Conservation (phyloP, 2,113 vertebrate species). For the Chitala chitala region DNA sequence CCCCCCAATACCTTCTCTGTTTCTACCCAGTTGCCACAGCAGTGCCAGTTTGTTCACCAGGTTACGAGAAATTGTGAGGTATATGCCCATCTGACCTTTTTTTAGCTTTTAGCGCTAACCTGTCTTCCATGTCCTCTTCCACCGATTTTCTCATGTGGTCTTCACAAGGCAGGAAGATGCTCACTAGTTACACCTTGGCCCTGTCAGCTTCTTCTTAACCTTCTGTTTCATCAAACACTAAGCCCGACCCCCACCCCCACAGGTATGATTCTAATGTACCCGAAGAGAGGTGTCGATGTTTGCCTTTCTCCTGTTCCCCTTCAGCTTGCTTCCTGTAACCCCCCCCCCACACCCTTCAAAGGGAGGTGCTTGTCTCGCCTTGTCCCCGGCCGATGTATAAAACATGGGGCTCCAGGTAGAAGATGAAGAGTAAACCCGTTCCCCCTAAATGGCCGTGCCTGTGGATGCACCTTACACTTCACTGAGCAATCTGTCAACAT, state of each 20-base stretch:
- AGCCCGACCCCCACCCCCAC: neutral
- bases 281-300: neutral
- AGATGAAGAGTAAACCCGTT: slow-evolving; percentile 99
- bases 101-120: slow-evolving; percentile 40
- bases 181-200: neutral
- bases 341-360: slow-evolving; percentile 40
- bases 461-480: slow-evolving; percentile 99
- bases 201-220: too few relatives aligned
- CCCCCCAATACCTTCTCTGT: too few relatives aligned
- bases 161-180: neutral
- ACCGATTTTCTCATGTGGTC: neutral
- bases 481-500: slow-evolving; percentile 99
- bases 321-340: slow-evolving; percentile 43
- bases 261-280: neutral
- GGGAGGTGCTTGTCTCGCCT: slow-evolving; percentile 15
- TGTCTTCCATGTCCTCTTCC: slow-evolving; percentile 33
- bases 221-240: slow-evolving; percentile 41
- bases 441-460: slow-evolving; percentile 99
- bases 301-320: slow-evolving; percentile 35
- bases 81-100: too few relatives aligned
- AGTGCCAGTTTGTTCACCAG: too few relatives aligned
- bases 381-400: slow-evolving; percentile 91
- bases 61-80: too few relatives aligned
- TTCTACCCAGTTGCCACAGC: too few relatives aligned
- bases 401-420: slow-evolving; percentile 99